phyloP scores from a whole-genome alignment of 2,797 vertebrate genomes.

The Petrocephalus schoutedeni region DNA sequence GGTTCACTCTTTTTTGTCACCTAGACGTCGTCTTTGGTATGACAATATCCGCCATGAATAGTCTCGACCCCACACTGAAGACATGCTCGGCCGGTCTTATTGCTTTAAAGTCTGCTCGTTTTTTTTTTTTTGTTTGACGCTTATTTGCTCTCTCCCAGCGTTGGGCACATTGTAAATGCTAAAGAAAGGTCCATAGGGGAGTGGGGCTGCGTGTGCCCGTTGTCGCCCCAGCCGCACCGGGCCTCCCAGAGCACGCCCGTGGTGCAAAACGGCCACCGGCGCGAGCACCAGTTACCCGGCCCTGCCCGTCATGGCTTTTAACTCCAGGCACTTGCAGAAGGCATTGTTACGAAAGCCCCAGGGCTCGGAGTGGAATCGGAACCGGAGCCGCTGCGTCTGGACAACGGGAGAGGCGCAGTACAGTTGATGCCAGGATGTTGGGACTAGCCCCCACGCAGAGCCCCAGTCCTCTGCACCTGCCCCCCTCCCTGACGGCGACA shows the following conservation, averaged over 20 bases:
- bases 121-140: not conserved
- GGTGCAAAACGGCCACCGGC: not conserved
- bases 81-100: constrained; percentile 11
- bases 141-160: not conserved
- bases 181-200: not conserved
- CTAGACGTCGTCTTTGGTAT: constrained; percentile 35
- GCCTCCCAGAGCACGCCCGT: not conserved
- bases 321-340: constrained; percentile 27
- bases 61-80: not conserved
- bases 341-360: constrained; percentile 10
- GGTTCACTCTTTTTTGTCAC: constrained; percentile 16
- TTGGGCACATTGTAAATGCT: not conserved
- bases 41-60: constrained; percentile 14
- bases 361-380: not conserved
- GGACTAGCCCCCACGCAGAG: not conserved
- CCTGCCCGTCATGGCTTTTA: constrained; percentile 10
- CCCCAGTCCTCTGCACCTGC: not conserved
- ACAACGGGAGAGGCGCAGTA: not conserved
- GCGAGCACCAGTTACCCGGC: not conserved
- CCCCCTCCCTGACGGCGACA: not conserved
- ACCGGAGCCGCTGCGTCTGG: not conserved
- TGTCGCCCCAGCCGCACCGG: not conserved
- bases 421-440: not conserved
- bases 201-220: not conserved
- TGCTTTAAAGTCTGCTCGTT: constrained; percentile 13